Conservation (phyloP, 2,888 invertebrate species). For the Brachycybe producta region DNA sequence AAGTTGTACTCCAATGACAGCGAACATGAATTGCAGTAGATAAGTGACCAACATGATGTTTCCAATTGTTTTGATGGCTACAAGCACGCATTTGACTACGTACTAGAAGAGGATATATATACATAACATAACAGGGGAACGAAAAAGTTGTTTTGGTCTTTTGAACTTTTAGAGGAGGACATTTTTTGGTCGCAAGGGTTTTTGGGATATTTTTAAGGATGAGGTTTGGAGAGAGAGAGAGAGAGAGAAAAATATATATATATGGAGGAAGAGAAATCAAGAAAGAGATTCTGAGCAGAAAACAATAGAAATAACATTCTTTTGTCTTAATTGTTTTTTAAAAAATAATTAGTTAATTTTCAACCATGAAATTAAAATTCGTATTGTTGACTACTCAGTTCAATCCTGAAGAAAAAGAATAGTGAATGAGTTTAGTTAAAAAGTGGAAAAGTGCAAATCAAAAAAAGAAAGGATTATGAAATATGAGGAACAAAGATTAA, state of each 20-base stretch:
- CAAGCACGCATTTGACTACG: conserved; percentile 99
- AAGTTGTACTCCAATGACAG: conserved; percentile 99
- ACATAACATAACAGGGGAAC: conserved; percentile 13
- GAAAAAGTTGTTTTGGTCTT: background rate
- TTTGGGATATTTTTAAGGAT: too few relatives aligned
- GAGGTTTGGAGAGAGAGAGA: too few relatives aligned
- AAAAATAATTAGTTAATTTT: too few relatives aligned
- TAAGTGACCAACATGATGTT: conserved; percentile 99
- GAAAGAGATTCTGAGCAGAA: background rate
- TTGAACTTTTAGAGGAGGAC: background rate
- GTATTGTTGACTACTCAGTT: too few relatives aligned
- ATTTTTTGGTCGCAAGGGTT: background rate
- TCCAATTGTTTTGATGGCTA: conserved; percentile 96
- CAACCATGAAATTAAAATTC: too few relatives aligned
- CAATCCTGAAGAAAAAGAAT: too few relatives aligned
- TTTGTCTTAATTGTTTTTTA: too few relatives aligned
- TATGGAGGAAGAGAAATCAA: background rate
- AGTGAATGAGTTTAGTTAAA: too few relatives aligned
- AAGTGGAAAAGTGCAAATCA: too few relatives aligned
- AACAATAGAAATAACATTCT: background rate
- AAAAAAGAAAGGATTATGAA: too few relatives aligned
- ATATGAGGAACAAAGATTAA: too few relatives aligned
- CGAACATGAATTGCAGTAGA: conserved; percentile 99
- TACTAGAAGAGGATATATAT: conserved; percentile 54
- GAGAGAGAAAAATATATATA: background rate